Percentiles rank a stretch among this genome's conserved stretches.
Evolutionary conservation across 2,888 invertebrate genomes (phyloP).

Genomic region (Miltochrista miniata): DNA sequence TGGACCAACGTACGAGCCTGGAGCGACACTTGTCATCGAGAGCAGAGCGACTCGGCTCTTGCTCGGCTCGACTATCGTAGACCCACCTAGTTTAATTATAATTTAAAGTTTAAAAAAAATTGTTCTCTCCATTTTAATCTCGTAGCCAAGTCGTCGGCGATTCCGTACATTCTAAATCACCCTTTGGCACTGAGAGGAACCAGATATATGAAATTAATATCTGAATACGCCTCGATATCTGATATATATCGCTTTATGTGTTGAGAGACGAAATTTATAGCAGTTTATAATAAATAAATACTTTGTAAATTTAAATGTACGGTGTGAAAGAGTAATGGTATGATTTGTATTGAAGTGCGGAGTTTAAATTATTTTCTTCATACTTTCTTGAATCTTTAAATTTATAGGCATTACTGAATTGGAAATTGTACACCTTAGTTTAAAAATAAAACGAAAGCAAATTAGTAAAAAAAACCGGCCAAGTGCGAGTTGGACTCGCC

Average conservation of each 20-base stretch:
- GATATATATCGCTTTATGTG: constrained; percentile 45
- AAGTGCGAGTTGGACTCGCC: too few relatives aligned
- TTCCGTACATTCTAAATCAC: constrained; percentile 3
- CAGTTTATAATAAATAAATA: constrained; percentile 39
- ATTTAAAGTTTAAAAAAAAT: too few relatives aligned
- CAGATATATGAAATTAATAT: constrained; percentile 54
- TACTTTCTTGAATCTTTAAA: not conserved
- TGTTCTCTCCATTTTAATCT: too few relatives aligned
- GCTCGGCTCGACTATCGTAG: too few relatives aligned
- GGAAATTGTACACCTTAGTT: too few relatives aligned
- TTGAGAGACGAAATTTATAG: constrained; percentile 40
- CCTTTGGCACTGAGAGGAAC: constrained; percentile 8
- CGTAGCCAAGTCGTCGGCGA: not conserved
- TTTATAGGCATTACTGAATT: not conserved
- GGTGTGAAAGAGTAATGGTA: constrained; percentile 31
- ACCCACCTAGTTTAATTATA: too few relatives aligned
- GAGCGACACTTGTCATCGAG: too few relatives aligned
- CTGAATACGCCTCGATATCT: constrained; percentile 41
- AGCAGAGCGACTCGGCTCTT: too few relatives aligned
- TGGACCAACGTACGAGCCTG: too few relatives aligned
- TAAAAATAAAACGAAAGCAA: too few relatives aligned
- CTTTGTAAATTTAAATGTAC: constrained; percentile 31
- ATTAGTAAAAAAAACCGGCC: too few relatives aligned
- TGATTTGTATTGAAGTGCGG: constrained; percentile 11
- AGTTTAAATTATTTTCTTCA: constrained; percentile 1